Evolutionary conservation across 2,888 invertebrate species (phyloP).

Genomic region (Masnerella sp.): DNA sequence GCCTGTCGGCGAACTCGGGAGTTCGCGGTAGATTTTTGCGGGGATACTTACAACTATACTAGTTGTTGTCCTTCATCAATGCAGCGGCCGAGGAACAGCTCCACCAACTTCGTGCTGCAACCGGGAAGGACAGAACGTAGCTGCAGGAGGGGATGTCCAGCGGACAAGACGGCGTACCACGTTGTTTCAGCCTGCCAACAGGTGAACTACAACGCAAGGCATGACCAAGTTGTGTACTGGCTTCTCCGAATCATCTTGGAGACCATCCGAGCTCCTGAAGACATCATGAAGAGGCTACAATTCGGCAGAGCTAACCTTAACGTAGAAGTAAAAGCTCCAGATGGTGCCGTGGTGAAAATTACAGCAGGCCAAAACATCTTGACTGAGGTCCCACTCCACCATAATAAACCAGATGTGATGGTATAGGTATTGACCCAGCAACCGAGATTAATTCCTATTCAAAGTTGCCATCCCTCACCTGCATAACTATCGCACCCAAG

Average conservation of each 20-base stretch:
- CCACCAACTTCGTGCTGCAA: not conserved
- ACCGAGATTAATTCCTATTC: not conserved
- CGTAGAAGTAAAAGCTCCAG: not conserved
- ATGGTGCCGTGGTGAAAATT: not conserved
- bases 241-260: slow-evolving; percentile 6
- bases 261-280: not conserved
- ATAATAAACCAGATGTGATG: slow-evolving; percentile 1
- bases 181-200: slow-evolving; percentile 6
- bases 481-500: not conserved
- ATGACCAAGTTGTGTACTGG: slow-evolving; percentile 15
- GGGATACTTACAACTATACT: too few relatives aligned
- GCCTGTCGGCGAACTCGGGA: too few relatives aligned
- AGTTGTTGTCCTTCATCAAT: too few relatives aligned
- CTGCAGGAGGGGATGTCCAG: slow-evolving; percentile 8
- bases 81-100: slow-evolving; percentile 23
- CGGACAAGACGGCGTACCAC: slow-evolving; percentile 18
- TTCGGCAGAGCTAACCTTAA: slow-evolving; percentile 7
- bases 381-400: not conserved
- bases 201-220: not conserved
- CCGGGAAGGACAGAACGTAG: slow-evolving; percentile 1
- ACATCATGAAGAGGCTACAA: not conserved
- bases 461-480: slow-evolving; percentile 3
- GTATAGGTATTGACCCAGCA: not conserved
- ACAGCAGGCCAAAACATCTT: slow-evolving; percentile 4
- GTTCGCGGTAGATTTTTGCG: too few relatives aligned